phyloP scores from a whole-genome alignment of 2,888 invertebrate genomes.

The Aquatica leii region DNA sequence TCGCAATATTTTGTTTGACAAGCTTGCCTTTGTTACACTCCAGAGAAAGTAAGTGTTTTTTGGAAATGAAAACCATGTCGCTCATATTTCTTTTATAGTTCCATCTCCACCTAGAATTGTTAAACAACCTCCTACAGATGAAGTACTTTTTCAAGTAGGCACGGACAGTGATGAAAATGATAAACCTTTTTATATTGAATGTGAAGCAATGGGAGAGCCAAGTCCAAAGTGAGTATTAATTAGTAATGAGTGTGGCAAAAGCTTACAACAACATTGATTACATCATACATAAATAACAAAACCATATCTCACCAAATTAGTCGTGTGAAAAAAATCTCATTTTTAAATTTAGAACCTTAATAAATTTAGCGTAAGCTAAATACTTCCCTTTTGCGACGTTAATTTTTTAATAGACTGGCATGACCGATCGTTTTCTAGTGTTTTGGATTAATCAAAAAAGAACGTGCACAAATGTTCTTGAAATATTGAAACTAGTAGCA shows the following conservation, averaged over 20 bases:
- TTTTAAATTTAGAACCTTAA: no score
- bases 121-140: constrained; percentile 91
- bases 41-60: constrained; percentile 30
- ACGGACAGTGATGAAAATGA: constrained; percentile 77
- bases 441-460: no score
- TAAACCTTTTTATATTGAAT: constrained; percentile 94
- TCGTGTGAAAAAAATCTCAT: no score
- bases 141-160: constrained; percentile 90
- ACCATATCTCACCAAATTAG: no score
- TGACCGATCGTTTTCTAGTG: no score
- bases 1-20: constrained; percentile 16
- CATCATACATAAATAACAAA: no score
- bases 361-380: no score
- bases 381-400: no score
- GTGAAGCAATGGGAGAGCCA: constrained; percentile 96
- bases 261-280: no score
- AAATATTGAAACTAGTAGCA: no score
- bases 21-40: constrained; percentile 15
- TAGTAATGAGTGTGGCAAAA: neutral
- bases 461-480: no score
- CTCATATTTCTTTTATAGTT: constrained; percentile 61
- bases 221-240: constrained; percentile 79
- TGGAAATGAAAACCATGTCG: neutral
- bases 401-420: no score
- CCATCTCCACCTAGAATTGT: constrained; percentile 91